Evolutionary conservation across 2,888 invertebrate genomes (phyloP).

Genomic region (Caenorhabditis sp.): DNA sequence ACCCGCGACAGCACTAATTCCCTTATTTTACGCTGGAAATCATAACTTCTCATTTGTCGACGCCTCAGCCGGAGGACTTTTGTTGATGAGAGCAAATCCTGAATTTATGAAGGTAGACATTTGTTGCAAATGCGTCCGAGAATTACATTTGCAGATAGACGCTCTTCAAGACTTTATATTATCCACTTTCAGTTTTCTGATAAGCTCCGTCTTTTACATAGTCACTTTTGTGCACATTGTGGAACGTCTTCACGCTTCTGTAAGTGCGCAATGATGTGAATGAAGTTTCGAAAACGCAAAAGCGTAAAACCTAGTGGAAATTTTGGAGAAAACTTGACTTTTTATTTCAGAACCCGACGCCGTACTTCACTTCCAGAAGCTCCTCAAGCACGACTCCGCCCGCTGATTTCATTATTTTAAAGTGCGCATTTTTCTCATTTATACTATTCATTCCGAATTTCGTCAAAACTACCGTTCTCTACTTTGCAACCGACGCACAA

Average conservation of each 20-base stretch:
- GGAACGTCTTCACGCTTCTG: background rate
- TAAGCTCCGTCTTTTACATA: slow-evolving; percentile 18
- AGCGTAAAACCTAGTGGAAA: too few species aligned
- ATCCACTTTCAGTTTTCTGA: slow-evolving; percentile 8
- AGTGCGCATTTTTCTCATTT: slow-evolving; percentile 47
- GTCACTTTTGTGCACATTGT: slow-evolving; percentile 15
- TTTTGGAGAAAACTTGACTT: too few species aligned
- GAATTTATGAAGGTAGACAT: slow-evolving; percentile 37
- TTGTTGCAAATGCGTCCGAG: background rate
- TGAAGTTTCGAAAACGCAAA: background rate
- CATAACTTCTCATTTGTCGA: slow-evolving; percentile 25
- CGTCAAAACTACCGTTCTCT: slow-evolving; percentile 30
- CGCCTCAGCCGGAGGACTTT: background rate
- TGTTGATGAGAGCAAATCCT: slow-evolving; percentile 14
- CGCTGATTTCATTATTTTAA: slow-evolving; percentile 39
- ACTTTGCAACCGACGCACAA: slow-evolving; percentile 1
- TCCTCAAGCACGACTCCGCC: background rate
- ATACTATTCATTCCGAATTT: slow-evolving; percentile 39
- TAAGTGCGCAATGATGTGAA: background rate
- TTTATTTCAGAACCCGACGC: background rate
- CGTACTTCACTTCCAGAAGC: background rate
- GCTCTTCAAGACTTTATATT: slow-evolving; percentile 38
- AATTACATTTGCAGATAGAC: slow-evolving; percentile 15
- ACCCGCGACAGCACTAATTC: background rate
- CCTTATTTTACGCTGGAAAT: slow-evolving; percentile 32